Conservation (phyloP, 2,888 invertebrate genomes). For the Parnassius mnemosyne region DNA sequence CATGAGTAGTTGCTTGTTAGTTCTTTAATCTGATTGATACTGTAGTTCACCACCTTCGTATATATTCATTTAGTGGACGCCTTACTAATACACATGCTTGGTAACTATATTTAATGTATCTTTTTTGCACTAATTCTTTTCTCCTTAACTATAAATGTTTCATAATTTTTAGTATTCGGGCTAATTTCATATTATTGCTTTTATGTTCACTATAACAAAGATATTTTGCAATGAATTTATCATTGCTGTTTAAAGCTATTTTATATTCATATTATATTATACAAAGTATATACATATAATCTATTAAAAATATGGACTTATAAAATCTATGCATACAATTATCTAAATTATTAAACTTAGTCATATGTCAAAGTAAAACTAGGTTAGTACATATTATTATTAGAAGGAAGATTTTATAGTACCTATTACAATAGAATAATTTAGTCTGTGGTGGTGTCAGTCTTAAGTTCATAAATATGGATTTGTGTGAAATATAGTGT, state of each 20-base stretch:
- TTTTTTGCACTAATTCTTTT: background rate
- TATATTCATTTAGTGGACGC: conserved; percentile 7
- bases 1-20: conserved; percentile 14
- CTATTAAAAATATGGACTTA: too few species aligned
- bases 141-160: background rate
- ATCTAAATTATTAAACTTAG: too few species aligned
- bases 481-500: too few species aligned
- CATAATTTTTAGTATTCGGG: background rate
- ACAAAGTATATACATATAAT: too few species aligned
- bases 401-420: too few species aligned
- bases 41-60: conserved; percentile 11
- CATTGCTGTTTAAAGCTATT: background rate
- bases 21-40: conserved; percentile 14
- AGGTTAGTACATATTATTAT: too few species aligned
- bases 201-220: background rate
- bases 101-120: background rate
- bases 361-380: too few species aligned
- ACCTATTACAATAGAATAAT: too few species aligned
- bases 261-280: too few species aligned
- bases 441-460: too few species aligned
- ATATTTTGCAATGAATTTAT: conserved; percentile 3
- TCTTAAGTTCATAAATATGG: too few species aligned
- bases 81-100: background rate
- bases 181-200: background rate
- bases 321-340: too few species aligned